Evolutionary conservation across 2,113 vertebrate genomes (phyloP).

Genomic region (Pteruthius melanotis): DNA sequence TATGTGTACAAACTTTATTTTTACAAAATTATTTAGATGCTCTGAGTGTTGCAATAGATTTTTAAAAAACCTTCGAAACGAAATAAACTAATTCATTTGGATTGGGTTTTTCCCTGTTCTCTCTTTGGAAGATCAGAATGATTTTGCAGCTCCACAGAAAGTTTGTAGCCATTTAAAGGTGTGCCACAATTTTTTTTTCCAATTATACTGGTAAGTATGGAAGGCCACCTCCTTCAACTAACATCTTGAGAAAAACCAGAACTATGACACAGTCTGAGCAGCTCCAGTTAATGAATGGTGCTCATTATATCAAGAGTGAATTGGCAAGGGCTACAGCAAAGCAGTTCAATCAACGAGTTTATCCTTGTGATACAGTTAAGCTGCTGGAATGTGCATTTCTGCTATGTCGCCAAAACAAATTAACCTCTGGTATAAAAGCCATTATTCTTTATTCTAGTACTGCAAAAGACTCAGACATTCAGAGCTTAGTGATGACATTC

Average conservation of each 20-base stretch:
- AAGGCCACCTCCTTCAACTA: not conserved
- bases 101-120: rapidly evolving
- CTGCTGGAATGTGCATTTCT: not conserved
- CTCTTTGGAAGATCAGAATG: not conserved
- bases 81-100: not conserved
- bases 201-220: not conserved
- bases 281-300: not conserved
- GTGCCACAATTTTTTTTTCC: not conserved
- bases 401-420: not conserved
- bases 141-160: not conserved
- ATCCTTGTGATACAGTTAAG: not conserved
- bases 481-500: not conserved
- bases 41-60: not conserved
- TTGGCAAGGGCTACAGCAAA: not conserved
- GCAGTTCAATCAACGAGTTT: not conserved
- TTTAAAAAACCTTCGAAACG: not conserved
- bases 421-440: not conserved
- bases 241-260: not conserved
- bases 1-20: not conserved
- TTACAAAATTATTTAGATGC: not conserved
- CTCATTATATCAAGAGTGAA: not conserved
- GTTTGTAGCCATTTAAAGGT: not conserved
- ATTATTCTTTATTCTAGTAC: not conserved
- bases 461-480: not conserved
- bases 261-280: not conserved